Base-by-base conservation (phyloP, 1,140 invertebrate species). In the Oncopodura yosiiana region DNA sequence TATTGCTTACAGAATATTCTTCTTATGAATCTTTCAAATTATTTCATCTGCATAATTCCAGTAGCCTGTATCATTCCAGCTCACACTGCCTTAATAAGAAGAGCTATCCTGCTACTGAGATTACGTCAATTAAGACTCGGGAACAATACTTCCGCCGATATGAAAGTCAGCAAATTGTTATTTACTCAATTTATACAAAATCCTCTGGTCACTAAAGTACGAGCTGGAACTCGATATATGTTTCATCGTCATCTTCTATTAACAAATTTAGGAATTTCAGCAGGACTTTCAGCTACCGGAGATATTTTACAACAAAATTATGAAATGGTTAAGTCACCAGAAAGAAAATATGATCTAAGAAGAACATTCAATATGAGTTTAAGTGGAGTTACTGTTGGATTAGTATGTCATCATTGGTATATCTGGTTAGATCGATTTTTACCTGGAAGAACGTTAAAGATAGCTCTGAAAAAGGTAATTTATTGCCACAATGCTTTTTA, bases 361-460 rank as follows among this genome's bases (percentile, higher is more conserved):
- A 75, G 90, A 66, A 88, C 86, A 3, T 67, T 71, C 52, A 80
- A 91, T 53, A 91, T 94, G 84, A 79, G 79, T 3, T 72, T 80
- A 37, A 83, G 84, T 36, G 90, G 91, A 16, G 71, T 81, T 32
- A 79, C 82, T 14, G 76, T 90, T 3, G 89, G 89, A 24, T 69
- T 86, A n/a, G 68, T 88, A 3, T 88, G 85, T 66, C 90, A 94
- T 68, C 78, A 84, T 68, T 89, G 89, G 86, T 90, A 91, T 66
- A 73, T 76, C 44, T 74, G 77, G 51, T 70, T 90, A 61, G 86
- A 91, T 66, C 73, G 71, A 53, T 73, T 72, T 64, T 68, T 88
- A 19, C 78, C 82, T 27, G 86, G 86, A 21, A 75, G 80, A 65
- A 78, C 78, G 3, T 66, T 86, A 29, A 71, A 71, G 38, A 78